Conservation (phyloP, 2,888 invertebrate genomes). For the Oxyteleia sp. region DNA sequence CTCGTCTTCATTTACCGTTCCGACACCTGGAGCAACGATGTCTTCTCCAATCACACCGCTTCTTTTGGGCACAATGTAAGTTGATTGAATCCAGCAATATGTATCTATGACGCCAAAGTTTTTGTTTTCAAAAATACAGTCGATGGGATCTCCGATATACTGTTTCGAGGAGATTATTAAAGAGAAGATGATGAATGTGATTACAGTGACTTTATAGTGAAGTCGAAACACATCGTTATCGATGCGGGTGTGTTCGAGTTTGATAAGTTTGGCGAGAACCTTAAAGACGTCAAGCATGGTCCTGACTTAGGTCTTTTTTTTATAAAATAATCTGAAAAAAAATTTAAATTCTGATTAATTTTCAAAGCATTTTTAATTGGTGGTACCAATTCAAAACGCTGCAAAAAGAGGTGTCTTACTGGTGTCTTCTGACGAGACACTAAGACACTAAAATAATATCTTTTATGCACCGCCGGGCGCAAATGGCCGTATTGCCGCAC, state of each 20-base stretch:
- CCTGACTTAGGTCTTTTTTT: too few relatives aligned
- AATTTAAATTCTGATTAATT: too few relatives aligned
- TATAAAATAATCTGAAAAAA: too few relatives aligned
- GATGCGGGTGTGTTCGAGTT: constrained; percentile 93
- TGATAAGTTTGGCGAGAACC: too few relatives aligned
- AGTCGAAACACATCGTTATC: constrained; percentile 97
- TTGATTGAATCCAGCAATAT: constrained; percentile 92
- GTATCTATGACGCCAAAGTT: constrained; percentile 97
- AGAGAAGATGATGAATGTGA: constrained; percentile 96
- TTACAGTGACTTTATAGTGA: constrained; percentile 97
- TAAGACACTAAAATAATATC: too few relatives aligned
- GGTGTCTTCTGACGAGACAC: too few relatives aligned
- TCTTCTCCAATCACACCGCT: neutral
- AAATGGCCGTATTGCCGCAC: too few relatives aligned
- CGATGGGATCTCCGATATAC: constrained; percentile 99
- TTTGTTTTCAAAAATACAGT: constrained; percentile 97
- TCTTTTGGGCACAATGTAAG: constrained; percentile 1
- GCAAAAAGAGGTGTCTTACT: too few relatives aligned
- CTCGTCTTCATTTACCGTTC: neutral
- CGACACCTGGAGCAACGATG: neutral
- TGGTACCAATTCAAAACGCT: too few relatives aligned
- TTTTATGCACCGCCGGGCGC: too few relatives aligned
- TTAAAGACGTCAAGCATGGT: too few relatives aligned
- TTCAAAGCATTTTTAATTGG: too few relatives aligned
- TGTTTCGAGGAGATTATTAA: constrained; percentile 97